Evolutionary conservation across 2,113 vertebrate genomes (phyloP).

Genomic region (Eupsittula cactorum): DNA sequence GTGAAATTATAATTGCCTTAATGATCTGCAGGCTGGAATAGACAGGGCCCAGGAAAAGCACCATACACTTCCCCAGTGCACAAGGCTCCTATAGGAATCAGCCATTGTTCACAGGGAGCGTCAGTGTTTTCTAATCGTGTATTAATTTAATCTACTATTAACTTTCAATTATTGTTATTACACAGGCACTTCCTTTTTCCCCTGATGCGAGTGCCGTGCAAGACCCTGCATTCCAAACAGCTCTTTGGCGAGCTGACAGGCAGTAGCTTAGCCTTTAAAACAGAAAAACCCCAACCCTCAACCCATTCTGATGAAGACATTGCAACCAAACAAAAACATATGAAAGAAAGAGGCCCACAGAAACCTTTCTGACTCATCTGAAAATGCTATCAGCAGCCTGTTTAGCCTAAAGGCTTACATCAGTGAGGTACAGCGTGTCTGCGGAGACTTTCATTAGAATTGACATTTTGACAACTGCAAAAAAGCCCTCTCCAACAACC

Average conservation of each 20-base stretch:
- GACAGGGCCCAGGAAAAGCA: constrained; percentile 19
- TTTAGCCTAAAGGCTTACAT: constrained; percentile 64
- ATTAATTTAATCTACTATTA: constrained; percentile 71
- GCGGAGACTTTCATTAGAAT: constrained; percentile 63
- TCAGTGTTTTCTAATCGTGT: constrained; percentile 61
- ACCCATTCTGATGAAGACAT: constrained; percentile 42
- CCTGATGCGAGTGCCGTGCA: not conserved
- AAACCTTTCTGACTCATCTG: constrained; percentile 63
- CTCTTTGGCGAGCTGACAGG: not conserved
- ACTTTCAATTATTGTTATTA: constrained; percentile 63
- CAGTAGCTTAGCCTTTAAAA: constrained; percentile 9
- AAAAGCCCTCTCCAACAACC: not conserved
- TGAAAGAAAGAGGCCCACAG: not conserved
- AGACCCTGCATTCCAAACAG: constrained; percentile 51
- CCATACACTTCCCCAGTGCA: not conserved
- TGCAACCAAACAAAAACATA: not conserved
- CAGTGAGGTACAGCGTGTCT: constrained; percentile 40
- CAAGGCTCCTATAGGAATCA: constrained; percentile 41
- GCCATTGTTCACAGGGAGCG: constrained; percentile 28
- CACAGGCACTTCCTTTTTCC: constrained; percentile 10
- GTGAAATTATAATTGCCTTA: constrained; percentile 73
- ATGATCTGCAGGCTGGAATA: constrained; percentile 59
- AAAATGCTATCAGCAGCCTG: constrained; percentile 38
- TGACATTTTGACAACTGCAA: constrained; percentile 70
- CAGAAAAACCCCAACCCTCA: not conserved